phyloP scores from a whole-genome alignment of 2,888 invertebrate genomes.

The Orthosia gothica region DNA sequence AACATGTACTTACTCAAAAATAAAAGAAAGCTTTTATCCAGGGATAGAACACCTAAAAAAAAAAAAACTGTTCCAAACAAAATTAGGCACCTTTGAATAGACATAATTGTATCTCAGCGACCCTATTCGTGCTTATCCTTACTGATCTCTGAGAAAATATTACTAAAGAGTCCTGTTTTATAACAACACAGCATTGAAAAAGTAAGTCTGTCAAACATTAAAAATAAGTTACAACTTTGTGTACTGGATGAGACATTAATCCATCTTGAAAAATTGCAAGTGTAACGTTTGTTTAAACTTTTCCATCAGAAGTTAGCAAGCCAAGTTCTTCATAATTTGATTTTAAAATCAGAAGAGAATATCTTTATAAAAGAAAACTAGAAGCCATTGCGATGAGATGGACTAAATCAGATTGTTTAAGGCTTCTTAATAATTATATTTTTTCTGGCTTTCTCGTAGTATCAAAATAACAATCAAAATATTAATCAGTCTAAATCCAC shows the following conservation, averaged over 20 bases:
- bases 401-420: conserved; percentile 34
- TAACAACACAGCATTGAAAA: conserved; percentile 21
- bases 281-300: conserved; percentile 62
- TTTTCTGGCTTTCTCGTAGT: background rate
- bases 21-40: no score
- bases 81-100: background rate
- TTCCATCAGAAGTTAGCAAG: conserved; percentile 67
- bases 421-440: background rate
- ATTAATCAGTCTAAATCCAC: background rate
- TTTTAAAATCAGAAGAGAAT: conserved; percentile 67
- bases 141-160: conserved; percentile 2
- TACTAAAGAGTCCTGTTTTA: background rate
- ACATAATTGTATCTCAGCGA: background rate
- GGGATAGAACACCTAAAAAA: no score
- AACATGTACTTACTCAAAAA: no score
- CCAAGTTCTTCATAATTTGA: conserved; percentile 66
- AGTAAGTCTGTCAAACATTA: conserved; percentile 47
- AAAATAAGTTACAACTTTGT: conserved; percentile 59
- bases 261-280: conserved; percentile 66
- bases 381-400: conserved; percentile 39
- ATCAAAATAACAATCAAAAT: background rate
- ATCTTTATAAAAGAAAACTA: conserved; percentile 58
- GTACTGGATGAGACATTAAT: conserved; percentile 59
- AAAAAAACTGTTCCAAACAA: background rate
- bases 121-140: background rate